phyloP scores from a whole-genome alignment of 2,888 invertebrate species.

The Magallana nippona region DNA sequence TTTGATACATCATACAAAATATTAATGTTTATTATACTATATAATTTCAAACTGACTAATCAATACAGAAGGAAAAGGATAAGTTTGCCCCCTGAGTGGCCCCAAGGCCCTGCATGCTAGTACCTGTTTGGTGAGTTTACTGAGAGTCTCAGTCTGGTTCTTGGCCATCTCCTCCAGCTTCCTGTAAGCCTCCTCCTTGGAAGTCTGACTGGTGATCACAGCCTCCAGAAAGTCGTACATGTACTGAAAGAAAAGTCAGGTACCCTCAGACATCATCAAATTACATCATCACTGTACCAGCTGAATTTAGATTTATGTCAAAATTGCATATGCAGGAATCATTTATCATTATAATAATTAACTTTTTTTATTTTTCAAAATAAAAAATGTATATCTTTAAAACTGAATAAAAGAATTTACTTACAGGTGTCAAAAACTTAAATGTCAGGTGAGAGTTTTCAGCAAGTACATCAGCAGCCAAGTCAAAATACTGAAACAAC shows the following conservation, averaged over 20 bases:
- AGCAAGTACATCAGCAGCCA: constrained; percentile 98
- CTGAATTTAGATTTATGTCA: too few relatives aligned
- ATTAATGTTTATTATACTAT: too few relatives aligned
- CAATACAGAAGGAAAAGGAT: neutral
- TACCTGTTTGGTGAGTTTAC: constrained; percentile 94
- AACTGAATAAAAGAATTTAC: constrained; percentile 60
- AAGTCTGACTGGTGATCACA: constrained; percentile 97
- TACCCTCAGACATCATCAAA: neutral
- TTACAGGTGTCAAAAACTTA: constrained; percentile 93
- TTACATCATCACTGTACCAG: too few relatives aligned
- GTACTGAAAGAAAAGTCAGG: constrained; percentile 82
- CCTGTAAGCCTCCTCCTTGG: constrained; percentile 93
- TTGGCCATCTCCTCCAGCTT: constrained; percentile 97
- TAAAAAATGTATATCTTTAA: too few relatives aligned
- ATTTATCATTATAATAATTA: too few relatives aligned
- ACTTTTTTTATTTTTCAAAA: too few relatives aligned
- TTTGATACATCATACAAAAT: too few relatives aligned
- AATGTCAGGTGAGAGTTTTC: constrained; percentile 98
- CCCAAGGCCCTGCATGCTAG: neutral
- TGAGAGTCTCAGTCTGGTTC: constrained; percentile 91
- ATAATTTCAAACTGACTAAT: too few relatives aligned
- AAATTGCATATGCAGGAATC: too few relatives aligned
- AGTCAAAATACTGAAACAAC: constrained; percentile 88
- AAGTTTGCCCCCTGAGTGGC: neutral
- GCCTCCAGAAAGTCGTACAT: constrained; percentile 97